Evolutionary conservation across 2,113 vertebrate species (phyloP), one percentile per base, ranked within the genome.

Genomic region (Abramis brama): DNA sequence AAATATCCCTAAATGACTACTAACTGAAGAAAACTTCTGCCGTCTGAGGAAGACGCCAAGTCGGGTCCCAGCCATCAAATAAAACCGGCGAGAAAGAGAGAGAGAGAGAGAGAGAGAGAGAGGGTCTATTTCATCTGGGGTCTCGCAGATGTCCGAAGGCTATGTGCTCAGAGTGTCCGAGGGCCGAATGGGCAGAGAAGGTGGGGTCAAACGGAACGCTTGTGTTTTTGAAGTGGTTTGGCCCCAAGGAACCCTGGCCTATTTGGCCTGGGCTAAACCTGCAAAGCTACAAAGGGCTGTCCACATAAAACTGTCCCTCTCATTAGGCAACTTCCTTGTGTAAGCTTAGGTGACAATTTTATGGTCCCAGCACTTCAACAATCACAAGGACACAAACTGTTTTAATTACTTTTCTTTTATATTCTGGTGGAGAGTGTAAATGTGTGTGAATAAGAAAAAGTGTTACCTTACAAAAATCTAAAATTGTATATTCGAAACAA

Each of bases 341-440:
- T 93, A 96, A 96, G 95, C n/a, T 5, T 89, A 95, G 95, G 95
- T 92, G 95, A 97, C 96, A 97, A 97, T 96, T 97, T 97, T 97
- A 98, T 90, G 91, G 94, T 92, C 93, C 90, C 93, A 91, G 94
- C 95, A 95, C 93, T 94, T 94, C 83, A 92, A 92, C 95, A 95
- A 95, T 95, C 94, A 93, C 92, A 91, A 86, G 92, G 90, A 95
- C 90, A 73, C 88, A 89, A 89, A 93, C 91, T 79, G 88, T 91
- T 95, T 94, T 95, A 95, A 95, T 95, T 92, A 94, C 91, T 85
- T 90, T 70, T 52, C 71, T 91, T 90, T 91, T 78, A 88, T 80
- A 86, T 89, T 86, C 36, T 1, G n/a, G 17, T 23, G 17, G 11
- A 59, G 68, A 55, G 83, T 60, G 19, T 64, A 78, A 68, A 76